These are phyloP conservation scores for Clivina fossor DNA, from an alignment of 2,888 invertebrate genomes.

Conservation along the genomic window DNA sequence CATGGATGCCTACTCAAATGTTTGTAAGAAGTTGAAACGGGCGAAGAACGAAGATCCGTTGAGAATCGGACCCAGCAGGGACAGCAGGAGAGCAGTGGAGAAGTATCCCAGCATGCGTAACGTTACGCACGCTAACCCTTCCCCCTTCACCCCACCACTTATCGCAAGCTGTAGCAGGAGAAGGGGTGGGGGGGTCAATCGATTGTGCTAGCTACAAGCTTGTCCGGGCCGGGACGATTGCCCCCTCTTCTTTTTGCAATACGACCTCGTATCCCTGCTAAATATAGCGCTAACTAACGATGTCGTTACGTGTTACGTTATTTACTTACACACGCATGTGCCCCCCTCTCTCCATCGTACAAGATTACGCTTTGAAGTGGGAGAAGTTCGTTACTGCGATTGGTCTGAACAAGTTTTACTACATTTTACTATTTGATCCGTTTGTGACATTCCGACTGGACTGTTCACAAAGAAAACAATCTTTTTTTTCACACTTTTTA, in stretches of 20 bases:
- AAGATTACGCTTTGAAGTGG: too few relatives aligned
- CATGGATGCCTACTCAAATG: not conserved
- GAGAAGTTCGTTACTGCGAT: too few relatives aligned
- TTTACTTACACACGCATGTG: constrained; percentile 21
- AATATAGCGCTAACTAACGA: constrained; percentile 34
- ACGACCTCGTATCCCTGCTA: constrained; percentile 37
- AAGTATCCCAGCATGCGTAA: not conserved
- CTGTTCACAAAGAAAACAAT: too few relatives aligned
- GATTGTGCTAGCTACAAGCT: constrained; percentile 38
- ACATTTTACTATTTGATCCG: too few relatives aligned
- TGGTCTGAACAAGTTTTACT: too few relatives aligned
- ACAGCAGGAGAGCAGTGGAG: not conserved
- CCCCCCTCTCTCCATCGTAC: not conserved
- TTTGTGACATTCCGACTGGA: too few relatives aligned
- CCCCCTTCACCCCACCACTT: constrained; percentile 2
- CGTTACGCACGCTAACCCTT: constrained; percentile 1
- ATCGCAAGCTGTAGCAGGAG: constrained; percentile 24
- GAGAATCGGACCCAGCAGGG: too few relatives aligned
- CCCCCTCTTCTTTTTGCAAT: too few relatives aligned
- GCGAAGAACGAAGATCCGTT: too few relatives aligned
- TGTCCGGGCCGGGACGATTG: constrained; percentile 38
- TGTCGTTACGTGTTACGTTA: constrained; percentile 30
- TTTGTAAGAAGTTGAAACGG: constrained; percentile 17
- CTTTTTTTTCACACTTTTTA: too few relatives aligned
- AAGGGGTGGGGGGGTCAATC: constrained; percentile 37